phyloP scores from a whole-genome alignment of 2,888 invertebrate genomes.

The Sphecodes monilicornis region DNA sequence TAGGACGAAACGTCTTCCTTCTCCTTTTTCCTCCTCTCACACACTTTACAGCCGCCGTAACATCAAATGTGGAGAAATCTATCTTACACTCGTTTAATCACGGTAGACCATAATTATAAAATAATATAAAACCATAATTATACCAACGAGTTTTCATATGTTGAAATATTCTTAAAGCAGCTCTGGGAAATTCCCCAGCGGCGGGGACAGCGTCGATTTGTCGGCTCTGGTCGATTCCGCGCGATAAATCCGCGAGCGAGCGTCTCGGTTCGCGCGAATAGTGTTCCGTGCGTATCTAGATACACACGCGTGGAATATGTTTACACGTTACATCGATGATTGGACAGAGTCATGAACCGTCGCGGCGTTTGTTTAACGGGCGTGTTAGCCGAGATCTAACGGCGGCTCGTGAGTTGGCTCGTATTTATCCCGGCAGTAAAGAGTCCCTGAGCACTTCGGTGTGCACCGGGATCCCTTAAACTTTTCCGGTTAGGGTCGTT shows the following conservation, averaged over 20 bases:
- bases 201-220: conserved; percentile 32
- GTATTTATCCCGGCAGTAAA: conserved; percentile 56
- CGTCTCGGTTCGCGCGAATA: conserved; percentile 18
- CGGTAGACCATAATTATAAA: too few species aligned
- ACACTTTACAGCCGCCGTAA: too few species aligned
- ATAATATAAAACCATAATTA: not conserved
- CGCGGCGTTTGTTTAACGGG: conserved; percentile 46
- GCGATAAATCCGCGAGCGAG: conserved; percentile 44
- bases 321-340: conserved; percentile 56
- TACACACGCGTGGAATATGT: conserved; percentile 56
- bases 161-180: not conserved
- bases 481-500: conserved; percentile 55
- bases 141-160: not conserved
- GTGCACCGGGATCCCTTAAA: conserved; percentile 35
- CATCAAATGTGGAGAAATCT: not conserved
- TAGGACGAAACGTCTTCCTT: too few species aligned
- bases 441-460: not conserved
- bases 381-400: conserved; percentile 47
- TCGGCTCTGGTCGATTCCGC: conserved; percentile 38
- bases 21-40: too few species aligned
- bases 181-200: conserved; percentile 10
- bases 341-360: conserved; percentile 33
- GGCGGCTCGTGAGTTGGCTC: conserved; percentile 33
- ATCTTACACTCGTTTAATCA: not conserved
- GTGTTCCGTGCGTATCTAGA: conserved; percentile 55